A percentile compares a stretch with the other conserved stretches of the same genome.
phyloP scores from a whole-genome alignment of 2,888 invertebrate species.

The Pyrrhosoma nymphula region DNA sequence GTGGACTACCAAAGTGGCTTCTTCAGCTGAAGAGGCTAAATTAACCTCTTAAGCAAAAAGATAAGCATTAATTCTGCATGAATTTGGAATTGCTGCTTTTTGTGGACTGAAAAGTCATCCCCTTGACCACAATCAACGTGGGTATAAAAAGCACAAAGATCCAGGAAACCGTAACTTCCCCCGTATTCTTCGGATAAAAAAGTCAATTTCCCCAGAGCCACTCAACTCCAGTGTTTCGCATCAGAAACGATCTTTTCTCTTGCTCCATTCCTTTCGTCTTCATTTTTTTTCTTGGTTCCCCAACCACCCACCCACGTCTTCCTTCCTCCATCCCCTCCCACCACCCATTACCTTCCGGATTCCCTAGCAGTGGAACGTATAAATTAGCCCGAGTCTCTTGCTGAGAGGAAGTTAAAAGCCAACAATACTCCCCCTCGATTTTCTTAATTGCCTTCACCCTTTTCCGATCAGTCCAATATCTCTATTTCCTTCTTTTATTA shows the following conservation, averaged over 20 bases:
- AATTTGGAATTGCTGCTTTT: not conserved
- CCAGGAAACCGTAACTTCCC: not conserved
- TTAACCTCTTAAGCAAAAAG: not conserved
- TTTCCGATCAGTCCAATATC: not conserved
- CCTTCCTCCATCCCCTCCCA: not conserved
- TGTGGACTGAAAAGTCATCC: not conserved
- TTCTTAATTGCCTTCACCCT: constrained; percentile 22
- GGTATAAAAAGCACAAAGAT: not conserved
- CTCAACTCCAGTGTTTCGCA: constrained; percentile 17
- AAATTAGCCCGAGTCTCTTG: not conserved
- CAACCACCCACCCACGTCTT: not conserved
- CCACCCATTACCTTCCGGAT: not conserved
- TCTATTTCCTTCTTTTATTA: not conserved
- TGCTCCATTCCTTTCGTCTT: not conserved
- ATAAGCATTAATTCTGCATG: not conserved
- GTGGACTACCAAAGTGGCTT: not conserved
- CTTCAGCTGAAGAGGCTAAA: not conserved
- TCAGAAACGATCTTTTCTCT: not conserved
- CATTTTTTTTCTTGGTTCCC: not conserved
- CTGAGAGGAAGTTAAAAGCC: constrained; percentile 15
- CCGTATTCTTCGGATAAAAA: not conserved
- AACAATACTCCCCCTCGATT: constrained; percentile 26
- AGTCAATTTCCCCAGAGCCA: not conserved
- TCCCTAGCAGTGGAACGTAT: not conserved
- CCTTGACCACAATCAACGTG: not conserved